phyloP scores from a whole-genome alignment of 1,140 invertebrate species.

The Zaprionus camerounensis region DNA sequence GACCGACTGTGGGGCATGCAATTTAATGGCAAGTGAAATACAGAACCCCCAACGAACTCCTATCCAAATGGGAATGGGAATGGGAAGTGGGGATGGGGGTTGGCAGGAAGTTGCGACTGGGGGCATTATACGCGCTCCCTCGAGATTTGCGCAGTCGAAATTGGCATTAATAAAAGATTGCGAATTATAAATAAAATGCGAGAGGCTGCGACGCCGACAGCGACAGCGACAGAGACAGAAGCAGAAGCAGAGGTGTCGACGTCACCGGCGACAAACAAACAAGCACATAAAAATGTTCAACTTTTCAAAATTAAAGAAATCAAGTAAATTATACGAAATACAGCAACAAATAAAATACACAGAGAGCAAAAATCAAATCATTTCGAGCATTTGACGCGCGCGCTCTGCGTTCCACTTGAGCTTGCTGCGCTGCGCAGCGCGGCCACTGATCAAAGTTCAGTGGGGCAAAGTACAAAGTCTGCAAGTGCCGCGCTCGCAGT shows the following conservation, averaged over 20 bases:
- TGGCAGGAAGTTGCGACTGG: neutral
- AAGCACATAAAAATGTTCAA: conserved; percentile 44
- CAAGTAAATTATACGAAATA: conserved; percentile 35
- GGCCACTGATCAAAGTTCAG: conserved; percentile 77
- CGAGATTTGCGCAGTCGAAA: conserved; percentile 38
- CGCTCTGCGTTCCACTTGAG: conserved; percentile 36
- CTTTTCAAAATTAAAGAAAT: conserved; percentile 42
- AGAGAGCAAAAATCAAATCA: conserved; percentile 29
- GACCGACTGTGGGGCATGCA: neutral
- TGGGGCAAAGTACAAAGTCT: conserved; percentile 83
- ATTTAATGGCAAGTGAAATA: conserved; percentile 5
- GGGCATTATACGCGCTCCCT: neutral
- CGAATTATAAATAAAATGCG: conserved; percentile 50
- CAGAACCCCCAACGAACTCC: neutral
- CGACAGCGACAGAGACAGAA: neutral
- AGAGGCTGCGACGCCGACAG: neutral
- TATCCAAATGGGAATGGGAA: neutral
- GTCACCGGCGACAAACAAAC: conserved; percentile 18
- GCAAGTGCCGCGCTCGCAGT: conserved; percentile 55
- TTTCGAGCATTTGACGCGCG: conserved; percentile 49
- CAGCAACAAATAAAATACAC: conserved; percentile 4
- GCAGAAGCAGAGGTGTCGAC: neutral
- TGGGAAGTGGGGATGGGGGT: neutral
- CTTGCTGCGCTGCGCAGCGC: conserved; percentile 27
- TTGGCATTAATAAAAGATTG: conserved; percentile 35